A percentile compares a stretch with the other conserved stretches of the same genome.
Conservation (phyloP, 2,797 vertebrate genomes). For the Semaprochilodus insignis region DNA sequence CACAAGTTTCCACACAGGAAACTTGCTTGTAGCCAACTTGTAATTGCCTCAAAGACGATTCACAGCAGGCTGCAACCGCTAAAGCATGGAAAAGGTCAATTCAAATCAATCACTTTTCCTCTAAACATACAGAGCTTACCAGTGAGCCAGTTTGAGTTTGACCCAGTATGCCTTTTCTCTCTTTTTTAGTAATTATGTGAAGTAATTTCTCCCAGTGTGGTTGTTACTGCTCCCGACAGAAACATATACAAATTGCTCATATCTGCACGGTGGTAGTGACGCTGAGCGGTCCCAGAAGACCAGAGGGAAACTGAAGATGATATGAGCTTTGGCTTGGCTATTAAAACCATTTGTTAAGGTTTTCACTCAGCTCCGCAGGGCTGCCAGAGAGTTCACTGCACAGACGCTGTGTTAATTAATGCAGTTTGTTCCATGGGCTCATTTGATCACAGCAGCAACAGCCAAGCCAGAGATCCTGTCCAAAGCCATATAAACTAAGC, state of each 20-base stretch:
- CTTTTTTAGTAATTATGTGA: slow-evolving; percentile 82
- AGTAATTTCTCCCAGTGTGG: slow-evolving; percentile 80
- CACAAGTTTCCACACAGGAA: slow-evolving; percentile 78
- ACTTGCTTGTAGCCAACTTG: slow-evolving; percentile 72
- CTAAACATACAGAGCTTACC: slow-evolving; percentile 47
- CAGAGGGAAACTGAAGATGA: slow-evolving; percentile 74
- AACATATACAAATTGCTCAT: slow-evolving; percentile 83
- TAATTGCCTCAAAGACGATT: slow-evolving; percentile 74
- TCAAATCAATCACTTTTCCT: slow-evolving; percentile 62
- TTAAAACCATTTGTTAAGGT: slow-evolving; percentile 85
- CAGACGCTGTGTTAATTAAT: slow-evolving; percentile 78
- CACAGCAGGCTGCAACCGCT: slow-evolving; percentile 65
- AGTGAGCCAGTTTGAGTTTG: slow-evolving; percentile 65
- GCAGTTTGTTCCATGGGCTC: slow-evolving; percentile 73
- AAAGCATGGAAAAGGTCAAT: slow-evolving; percentile 65
- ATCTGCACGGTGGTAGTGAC: slow-evolving; percentile 80
- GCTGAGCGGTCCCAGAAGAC: slow-evolving; percentile 74
- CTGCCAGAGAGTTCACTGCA: slow-evolving; percentile 68
- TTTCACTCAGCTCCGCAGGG: slow-evolving; percentile 74
- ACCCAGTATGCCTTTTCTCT: slow-evolving; percentile 71
- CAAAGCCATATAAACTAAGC: slow-evolving; percentile 66
- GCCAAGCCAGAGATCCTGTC: slow-evolving; percentile 63
- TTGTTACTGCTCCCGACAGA: slow-evolving; percentile 80
- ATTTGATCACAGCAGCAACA: slow-evolving; percentile 65
- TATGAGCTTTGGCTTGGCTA: slow-evolving; percentile 76